Base-by-base conservation (phyloP, 2,888 invertebrate species). In the Beris chalybata region DNA sequence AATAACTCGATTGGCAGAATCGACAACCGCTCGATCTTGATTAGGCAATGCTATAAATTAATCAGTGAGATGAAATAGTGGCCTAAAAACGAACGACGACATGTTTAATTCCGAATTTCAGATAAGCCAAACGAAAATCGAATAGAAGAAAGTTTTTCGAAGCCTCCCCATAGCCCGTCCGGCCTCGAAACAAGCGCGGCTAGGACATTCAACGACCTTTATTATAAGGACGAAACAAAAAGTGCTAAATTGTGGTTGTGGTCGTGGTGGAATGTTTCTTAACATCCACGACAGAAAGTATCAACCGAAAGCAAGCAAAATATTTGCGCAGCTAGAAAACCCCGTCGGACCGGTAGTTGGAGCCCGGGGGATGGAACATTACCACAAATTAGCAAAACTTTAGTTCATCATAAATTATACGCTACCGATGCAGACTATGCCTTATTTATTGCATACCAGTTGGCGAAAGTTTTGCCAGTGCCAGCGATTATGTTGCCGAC, bases 371-470 rank as follows among this genome's bases (percentile, higher is more conserved):
- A 50, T 56, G 5, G 70, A 72, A 73, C 73, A 78, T 76, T 77
- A 79, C 79, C 79, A 76, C 79, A 79, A 79, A 79, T 79, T 79
- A 78, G 78, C 77, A 77, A 79, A 79, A 79, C 74, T 79, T 79
- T 78, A 70, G 70, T 72, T 70, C 67, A 65, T 69, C 67, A 72
- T 72, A 71, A 72, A 72, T 72, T 72, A 71, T 71, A 68, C 65
- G 63, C 48, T 61, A 61, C 56, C 57, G 54, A 57, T 65, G 48
- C 66, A 55, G 63, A 68, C 69, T 64, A 66, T 53, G 65, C 58
- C 55, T 65, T 65, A 65, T 65, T 65, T 65, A 65, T 52, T 50
- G 50, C 57, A 57, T 50, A 56, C 48, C 57, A 30, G 47, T 54
- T 55, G 55, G 29, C 45, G n/a, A 56, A 65, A 65, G 56, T 65